Conservation (phyloP, 2,888 invertebrate genomes). For the Limnephilus marmoratus region DNA sequence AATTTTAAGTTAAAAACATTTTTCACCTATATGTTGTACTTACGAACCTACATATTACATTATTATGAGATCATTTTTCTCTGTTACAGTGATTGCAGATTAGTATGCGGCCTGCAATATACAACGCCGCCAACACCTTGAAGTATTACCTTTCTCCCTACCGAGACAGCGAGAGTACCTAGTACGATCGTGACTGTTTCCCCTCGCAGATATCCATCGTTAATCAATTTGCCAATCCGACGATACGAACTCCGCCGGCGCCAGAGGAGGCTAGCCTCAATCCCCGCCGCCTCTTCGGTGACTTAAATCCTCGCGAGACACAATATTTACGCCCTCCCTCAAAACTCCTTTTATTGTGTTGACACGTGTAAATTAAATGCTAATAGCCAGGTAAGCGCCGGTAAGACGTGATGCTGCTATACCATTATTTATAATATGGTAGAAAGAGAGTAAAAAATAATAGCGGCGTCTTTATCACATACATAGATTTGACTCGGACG, state of each 20-base stretch:
- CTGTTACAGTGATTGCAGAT: background rate
- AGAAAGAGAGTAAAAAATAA: background rate
- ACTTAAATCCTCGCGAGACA: background rate
- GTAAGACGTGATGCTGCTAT: background rate
- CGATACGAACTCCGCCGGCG: background rate
- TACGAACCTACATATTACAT: too few relatives aligned
- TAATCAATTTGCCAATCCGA: background rate
- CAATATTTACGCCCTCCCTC: background rate
- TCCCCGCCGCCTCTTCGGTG: background rate
- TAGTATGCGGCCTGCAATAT: background rate
- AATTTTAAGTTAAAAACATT: too few relatives aligned
- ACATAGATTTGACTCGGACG: background rate
- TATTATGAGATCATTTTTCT: background rate
- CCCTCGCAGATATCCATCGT: background rate
- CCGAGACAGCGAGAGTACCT: background rate
- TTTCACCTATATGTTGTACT: too few relatives aligned
- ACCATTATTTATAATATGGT: background rate
- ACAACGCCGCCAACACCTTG: background rate
- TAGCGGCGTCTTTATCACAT: background rate
- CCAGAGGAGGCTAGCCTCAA: constrained; percentile 2
- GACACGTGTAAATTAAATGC: background rate
- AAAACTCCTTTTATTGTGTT: background rate
- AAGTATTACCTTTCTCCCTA: background rate
- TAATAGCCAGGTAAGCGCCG: background rate
- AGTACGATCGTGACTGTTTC: background rate